Evolutionary conservation across 2,797 vertebrate species (phyloP), one percentile per base, ranked within the genome.

Genomic region (Catharus ustulatus): DNA sequence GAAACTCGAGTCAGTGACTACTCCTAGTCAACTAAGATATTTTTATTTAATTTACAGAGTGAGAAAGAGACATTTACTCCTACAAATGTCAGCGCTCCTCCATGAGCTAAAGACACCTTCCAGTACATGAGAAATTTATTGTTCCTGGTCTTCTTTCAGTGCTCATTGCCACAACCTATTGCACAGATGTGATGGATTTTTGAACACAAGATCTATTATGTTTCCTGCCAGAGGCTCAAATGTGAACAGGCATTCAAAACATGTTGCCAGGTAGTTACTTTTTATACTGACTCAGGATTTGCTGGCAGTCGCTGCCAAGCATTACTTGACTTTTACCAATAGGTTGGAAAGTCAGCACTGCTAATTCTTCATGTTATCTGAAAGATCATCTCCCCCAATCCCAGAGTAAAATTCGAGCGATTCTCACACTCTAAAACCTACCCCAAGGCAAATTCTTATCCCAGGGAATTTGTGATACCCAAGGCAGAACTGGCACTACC

Each of bases 211-310:
- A 67, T 87, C 55, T 74, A 74, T 93, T 93, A 79, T n/a, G 67
- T 64, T 90, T 94, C 85, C 89, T 96, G 91, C 76, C 85, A 84
- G 85, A 89, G 74, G 77, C 87, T 93, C 80, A 86, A 46, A 90
- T 32, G 15, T 2, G 9, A 51, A 72, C 87, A 94, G 85, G 77
- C 79, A 91, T 57, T 84, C 86, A 80, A 67, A 96, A 71, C 78
- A 87, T n/a, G 11, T 91, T 87, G 89, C 92, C 94, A 95, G 89
- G 91, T 76, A 96, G 74, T 74, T 94, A 77, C 74, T 69, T 94
- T 94, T 88, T 74, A 76, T 61, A 82, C 74, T 34, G 63, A 86
- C 80, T 83, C 93, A 69, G 58, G 64, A 69, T 45, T 79, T 84
- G 86, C 67, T 6, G 22, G 77, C 79, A 67, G 79, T 24, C 2